Evolutionary conservation across 2,113 vertebrate genomes (phyloP).

Genomic region (Riparia riparia): DNA sequence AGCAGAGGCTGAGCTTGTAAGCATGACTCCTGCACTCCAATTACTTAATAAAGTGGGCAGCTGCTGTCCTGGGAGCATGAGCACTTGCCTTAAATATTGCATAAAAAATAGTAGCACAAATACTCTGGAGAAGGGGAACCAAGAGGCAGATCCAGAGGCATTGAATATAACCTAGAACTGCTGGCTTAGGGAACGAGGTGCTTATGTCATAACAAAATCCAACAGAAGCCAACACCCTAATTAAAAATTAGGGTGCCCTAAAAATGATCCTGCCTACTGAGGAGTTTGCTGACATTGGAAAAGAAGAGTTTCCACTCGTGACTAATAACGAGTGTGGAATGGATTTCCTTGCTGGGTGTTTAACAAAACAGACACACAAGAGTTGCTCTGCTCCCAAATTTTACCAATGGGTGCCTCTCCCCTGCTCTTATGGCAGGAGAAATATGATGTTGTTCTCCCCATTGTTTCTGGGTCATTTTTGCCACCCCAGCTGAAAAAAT

Average conservation of each 20-base stretch:
- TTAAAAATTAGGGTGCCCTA: neutral
- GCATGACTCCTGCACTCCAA: neutral
- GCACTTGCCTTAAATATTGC: conserved; percentile 24
- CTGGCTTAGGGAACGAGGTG: neutral
- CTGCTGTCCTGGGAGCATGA: neutral
- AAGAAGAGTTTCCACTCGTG: neutral
- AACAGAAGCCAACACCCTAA: neutral
- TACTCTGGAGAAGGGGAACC: neutral
- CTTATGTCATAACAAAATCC: neutral
- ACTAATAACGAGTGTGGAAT: neutral
- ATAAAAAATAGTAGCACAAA: neutral
- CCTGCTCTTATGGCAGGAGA: neutral
- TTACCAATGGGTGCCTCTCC: neutral
- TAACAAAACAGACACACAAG: neutral
- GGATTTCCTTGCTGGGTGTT: conserved; percentile 36
- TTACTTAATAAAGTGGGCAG: conserved; percentile 30
- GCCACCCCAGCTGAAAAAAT: neutral
- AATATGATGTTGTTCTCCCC: neutral
- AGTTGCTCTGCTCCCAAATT: neutral
- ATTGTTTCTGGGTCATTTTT: neutral
- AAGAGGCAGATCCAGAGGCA: rapidly evolving
- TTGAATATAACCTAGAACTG: neutral
- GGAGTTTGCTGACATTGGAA: conserved; percentile 15
- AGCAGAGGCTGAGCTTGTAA: neutral
- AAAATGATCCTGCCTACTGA: neutral